Evolutionary conservation across 2,113 vertebrate genomes (phyloP).

Genomic region (Melospiza melodia): DNA sequence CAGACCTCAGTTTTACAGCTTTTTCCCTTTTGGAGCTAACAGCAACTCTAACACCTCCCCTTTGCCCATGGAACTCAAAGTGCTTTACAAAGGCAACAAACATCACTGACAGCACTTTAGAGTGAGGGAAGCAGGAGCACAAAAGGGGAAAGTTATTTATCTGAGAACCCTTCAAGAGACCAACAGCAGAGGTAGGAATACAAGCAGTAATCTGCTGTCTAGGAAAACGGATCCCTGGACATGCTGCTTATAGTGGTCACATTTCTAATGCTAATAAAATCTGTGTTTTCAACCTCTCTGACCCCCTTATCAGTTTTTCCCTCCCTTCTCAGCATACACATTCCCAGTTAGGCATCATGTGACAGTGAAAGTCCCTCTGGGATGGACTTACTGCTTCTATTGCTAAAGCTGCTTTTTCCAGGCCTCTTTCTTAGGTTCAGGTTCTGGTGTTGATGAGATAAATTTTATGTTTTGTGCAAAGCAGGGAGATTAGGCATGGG

Average conservation of each 20-base stretch:
- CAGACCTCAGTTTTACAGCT: neutral
- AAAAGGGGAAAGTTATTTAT: neutral
- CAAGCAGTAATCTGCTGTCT: neutral
- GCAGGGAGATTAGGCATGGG: neutral
- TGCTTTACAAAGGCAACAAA: neutral
- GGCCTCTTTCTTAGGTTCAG: neutral
- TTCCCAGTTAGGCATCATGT: neutral
- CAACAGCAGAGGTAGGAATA: neutral
- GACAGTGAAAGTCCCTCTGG: neutral
- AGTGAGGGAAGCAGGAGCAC: neutral
- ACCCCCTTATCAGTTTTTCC: neutral
- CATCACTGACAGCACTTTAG: neutral
- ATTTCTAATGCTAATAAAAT: neutral
- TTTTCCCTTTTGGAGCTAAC: neutral
- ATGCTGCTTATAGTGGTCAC: neutral
- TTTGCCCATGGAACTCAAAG: neutral
- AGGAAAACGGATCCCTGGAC: neutral
- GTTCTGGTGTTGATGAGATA: neutral
- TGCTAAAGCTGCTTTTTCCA: neutral
- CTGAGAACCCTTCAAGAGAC: neutral
- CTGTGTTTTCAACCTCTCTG: neutral
- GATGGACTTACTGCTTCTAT: neutral
- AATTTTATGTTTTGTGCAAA: neutral
- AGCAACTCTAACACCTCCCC: neutral
- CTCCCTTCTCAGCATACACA: neutral